phyloP scores from a whole-genome alignment of 2,113 vertebrate species.

The Otis tarda region DNA sequence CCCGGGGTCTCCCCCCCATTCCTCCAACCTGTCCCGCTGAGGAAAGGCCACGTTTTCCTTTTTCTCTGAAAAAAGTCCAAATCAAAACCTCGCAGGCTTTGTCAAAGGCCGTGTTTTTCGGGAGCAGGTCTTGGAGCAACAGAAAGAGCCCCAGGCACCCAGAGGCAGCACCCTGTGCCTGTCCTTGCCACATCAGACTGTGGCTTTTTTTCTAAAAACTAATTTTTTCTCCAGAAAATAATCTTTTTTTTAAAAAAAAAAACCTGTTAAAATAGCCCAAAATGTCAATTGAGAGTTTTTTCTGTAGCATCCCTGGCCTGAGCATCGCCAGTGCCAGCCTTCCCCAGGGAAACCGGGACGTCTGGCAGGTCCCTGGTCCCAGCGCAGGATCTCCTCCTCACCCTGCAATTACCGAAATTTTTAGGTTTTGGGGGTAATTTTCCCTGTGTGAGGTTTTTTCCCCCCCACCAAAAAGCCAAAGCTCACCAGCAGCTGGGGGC shows the following conservation, averaged over 20 bases:
- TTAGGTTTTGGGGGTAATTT: not conserved
- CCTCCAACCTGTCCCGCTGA: not conserved
- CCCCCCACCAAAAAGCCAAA: not conserved
- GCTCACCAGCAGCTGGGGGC: not conserved
- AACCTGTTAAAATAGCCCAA: not conserved
- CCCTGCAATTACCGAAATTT: not conserved
- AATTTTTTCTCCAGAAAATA: not conserved
- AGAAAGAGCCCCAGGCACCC: not conserved
- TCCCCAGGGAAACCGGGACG: no score
- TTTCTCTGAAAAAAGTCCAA: not conserved
- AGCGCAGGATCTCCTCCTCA: not conserved
- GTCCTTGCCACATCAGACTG: no score
- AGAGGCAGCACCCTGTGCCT: not conserved
- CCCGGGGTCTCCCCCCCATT: not conserved
- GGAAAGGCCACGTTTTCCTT: not conserved
- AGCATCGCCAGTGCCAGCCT: not conserved
- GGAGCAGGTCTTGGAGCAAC: not conserved
- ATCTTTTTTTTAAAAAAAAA: no score
- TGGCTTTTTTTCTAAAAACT: fast-evolving
- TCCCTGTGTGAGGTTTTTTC: not conserved
- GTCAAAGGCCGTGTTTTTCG: not conserved
- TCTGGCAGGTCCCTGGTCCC: not conserved
- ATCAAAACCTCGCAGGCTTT: not conserved
- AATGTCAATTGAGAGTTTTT: not conserved
- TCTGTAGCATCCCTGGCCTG: not conserved